These are phyloP conservation scores for Aproaerema taeniolella DNA, from an alignment of 2,888 invertebrate genomes.

Conservation along the genomic window DNA sequence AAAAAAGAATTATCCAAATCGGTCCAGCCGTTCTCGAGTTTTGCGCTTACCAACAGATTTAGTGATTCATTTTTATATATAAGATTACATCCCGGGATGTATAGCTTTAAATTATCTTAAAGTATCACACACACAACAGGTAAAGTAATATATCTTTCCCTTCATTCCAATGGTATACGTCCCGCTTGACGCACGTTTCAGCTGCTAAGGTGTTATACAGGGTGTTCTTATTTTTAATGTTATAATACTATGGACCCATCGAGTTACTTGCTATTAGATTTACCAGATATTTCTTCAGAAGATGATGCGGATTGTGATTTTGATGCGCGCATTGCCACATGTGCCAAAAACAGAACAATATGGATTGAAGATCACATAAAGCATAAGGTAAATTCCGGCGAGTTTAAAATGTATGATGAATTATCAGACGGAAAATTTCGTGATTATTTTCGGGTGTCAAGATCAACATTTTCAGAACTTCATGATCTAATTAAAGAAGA, in stretches of 20 bases:
- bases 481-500: too few species aligned
- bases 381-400: not conserved
- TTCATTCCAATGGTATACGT: conserved; percentile 16
- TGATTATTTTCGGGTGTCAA: too few species aligned
- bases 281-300: too few species aligned
- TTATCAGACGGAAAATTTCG: conserved; percentile 5
- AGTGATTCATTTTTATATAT: too few species aligned
- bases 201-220: conserved; percentile 18
- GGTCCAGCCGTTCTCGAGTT: too few species aligned
- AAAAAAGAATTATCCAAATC: too few species aligned
- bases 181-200: conserved; percentile 18
- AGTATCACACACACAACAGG: conserved; percentile 21
- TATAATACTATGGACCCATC: not conserved
- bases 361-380: conserved; percentile 8
- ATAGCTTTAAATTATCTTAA: too few species aligned
- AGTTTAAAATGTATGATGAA: conserved; percentile 4
- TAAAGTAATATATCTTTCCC: conserved; percentile 22
- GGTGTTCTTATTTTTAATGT: conserved; percentile 8
- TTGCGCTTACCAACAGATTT: too few species aligned
- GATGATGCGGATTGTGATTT: conserved; percentile 7
- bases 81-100: too few species aligned
- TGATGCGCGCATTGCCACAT: conserved; percentile 4
- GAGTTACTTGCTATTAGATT: conserved; percentile 4
- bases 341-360: conserved; percentile 5
- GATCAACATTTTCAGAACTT: too few species aligned